These are phyloP conservation scores for Pristionchus japonicus DNA, from an alignment of 2,888 invertebrate genomes.

Conservation along the genomic window DNA sequence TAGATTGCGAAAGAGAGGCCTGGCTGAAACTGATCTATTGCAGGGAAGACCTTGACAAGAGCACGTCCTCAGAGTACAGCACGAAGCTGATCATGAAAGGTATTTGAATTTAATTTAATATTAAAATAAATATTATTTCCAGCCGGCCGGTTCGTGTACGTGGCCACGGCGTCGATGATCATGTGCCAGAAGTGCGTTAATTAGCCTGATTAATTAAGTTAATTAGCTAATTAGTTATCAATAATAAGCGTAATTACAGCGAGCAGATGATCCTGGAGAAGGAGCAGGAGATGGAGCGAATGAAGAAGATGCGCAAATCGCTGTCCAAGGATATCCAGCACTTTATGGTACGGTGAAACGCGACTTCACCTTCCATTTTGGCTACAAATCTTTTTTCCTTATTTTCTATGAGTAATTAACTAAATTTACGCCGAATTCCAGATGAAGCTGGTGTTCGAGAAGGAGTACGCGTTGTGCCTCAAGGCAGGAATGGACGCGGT, in stretches of 20 bases:
- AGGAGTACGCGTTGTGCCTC: constrained; percentile 25
- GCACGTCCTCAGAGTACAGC: neutral
- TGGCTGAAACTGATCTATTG: neutral
- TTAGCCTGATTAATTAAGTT: neutral
- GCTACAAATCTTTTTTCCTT: no score
- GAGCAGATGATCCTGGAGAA: neutral
- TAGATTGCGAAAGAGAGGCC: neutral
- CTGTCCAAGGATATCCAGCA: neutral
- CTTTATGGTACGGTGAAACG: neutral
- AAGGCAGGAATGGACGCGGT: constrained; percentile 17
- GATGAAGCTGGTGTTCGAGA: constrained; percentile 42
- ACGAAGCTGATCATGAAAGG: neutral
- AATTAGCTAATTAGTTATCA: neutral
- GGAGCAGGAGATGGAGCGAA: neutral
- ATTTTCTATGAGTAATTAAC: no score
- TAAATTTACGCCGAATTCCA: neutral
- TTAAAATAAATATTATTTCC: neutral
- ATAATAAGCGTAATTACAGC: neutral
- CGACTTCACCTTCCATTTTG: no score
- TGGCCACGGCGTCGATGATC: neutral
- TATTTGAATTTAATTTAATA: neutral
- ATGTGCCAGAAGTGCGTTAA: neutral
- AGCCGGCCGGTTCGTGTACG: neutral
- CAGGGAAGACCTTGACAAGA: neutral
- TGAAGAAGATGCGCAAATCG: neutral